A percentile compares a stretch with the other conserved stretches of the same genome.
These are phyloP conservation scores for Heterohyrax brucei DNA, from an alignment of 2,797 vertebrate genomes.

Conservation along the genomic window DNA sequence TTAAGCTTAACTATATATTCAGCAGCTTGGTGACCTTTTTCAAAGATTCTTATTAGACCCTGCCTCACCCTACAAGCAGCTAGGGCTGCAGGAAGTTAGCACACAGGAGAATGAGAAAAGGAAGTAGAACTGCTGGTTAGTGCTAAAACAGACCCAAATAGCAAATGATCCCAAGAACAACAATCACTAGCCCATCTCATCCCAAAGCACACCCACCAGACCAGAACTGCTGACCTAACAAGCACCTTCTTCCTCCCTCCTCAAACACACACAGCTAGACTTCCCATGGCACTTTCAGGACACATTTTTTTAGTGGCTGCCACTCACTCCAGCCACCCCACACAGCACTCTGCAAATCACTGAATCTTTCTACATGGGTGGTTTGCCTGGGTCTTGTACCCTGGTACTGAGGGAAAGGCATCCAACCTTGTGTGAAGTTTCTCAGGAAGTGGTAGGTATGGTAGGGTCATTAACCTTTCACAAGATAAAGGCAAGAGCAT, in stretches of 20 bases:
- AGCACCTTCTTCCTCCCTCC: background rate
- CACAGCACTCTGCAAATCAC: background rate
- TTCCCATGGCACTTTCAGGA: background rate
- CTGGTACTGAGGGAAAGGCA: background rate
- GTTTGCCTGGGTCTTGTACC: background rate
- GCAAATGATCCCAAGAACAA: background rate
- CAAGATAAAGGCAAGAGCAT: conserved; percentile 63
- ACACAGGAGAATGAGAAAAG: background rate
- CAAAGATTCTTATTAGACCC: background rate
- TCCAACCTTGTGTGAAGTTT: background rate
- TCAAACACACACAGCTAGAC: too few species aligned
- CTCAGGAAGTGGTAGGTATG: conserved; percentile 70
- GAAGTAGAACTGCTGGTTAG: background rate
- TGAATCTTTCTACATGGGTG: too few species aligned
- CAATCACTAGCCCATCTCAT: background rate
- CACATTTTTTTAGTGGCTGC: background rate
- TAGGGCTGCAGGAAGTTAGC: background rate
- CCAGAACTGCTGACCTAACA: background rate
- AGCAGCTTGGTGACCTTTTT: background rate
- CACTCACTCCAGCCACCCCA: background rate
- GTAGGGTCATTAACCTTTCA: conserved; percentile 31
- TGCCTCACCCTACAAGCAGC: background rate
- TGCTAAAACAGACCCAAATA: background rate
- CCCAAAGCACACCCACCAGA: background rate
- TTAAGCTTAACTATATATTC: background rate